These are phyloP conservation scores for Xiphorhynchus erythropygius DNA, from an alignment of 2,797 vertebrate genomes.

Conservation along the genomic window DNA sequence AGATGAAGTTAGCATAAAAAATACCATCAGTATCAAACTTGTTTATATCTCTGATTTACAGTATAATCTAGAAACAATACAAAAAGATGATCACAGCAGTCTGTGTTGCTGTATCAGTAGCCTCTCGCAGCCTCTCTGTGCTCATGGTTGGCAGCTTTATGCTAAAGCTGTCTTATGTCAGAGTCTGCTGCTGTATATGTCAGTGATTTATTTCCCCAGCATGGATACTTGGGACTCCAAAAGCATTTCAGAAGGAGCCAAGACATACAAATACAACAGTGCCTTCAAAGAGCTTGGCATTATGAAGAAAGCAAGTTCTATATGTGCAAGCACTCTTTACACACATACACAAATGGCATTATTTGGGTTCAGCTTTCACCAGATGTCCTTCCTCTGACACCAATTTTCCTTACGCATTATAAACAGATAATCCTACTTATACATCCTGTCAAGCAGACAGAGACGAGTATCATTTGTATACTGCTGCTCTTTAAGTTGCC, in stretches of 20 bases:
- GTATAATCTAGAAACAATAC: not conserved
- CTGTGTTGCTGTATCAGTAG: not conserved
- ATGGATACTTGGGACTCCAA: not conserved
- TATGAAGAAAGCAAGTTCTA: not conserved
- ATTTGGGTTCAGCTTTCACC: not conserved
- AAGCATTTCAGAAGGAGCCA: not conserved
- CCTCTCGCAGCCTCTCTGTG: not conserved
- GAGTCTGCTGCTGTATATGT: not conserved
- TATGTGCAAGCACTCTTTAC: not conserved
- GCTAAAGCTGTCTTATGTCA: not conserved
- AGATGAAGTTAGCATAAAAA: not conserved
- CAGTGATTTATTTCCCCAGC: not conserved
- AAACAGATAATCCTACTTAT: constrained; percentile 25
- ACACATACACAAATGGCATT: not conserved
- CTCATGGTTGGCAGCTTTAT: not conserved
- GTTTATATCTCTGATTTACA: not conserved
- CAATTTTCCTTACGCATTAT: not conserved
- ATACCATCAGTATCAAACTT: not conserved
- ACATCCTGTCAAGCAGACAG: not conserved
- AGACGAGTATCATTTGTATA: not conserved
- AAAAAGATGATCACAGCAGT: not conserved
- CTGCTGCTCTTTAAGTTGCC: constrained; percentile 1
- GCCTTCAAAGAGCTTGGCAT: not conserved
- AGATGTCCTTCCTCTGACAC: constrained; percentile 24
- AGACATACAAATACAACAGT: not conserved